These are phyloP conservation scores for Bujurquina vittata DNA, from an alignment of 2,113 vertebrate species.

Conservation along the genomic window DNA sequence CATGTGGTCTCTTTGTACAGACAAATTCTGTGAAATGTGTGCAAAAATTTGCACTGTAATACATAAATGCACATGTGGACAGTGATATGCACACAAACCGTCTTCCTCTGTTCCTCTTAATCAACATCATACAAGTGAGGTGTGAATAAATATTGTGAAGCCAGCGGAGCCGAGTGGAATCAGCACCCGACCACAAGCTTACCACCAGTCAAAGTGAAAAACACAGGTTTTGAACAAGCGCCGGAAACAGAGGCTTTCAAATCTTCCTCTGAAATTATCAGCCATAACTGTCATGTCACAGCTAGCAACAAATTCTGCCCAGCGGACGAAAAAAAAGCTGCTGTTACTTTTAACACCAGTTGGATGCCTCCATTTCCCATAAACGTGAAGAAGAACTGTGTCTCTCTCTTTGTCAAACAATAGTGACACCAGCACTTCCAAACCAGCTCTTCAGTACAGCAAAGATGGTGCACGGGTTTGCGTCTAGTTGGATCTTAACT, in stretches of 20 bases:
- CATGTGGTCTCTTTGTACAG: slow-evolving; percentile 3
- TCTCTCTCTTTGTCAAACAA: no score
- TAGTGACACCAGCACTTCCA: no score
- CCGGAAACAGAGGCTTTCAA: background rate
- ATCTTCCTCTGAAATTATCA: background rate
- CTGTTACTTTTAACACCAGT: background rate
- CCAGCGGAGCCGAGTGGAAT: background rate
- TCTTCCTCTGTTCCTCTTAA: slow-evolving; percentile 10
- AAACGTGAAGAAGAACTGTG: background rate
- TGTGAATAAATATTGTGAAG: background rate
- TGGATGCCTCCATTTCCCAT: no score
- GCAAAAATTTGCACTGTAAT: slow-evolving; percentile 27
- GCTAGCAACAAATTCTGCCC: background rate
- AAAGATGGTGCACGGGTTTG: no score
- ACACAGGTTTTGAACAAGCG: slow-evolving; percentile 65
- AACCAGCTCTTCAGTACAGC: no score
- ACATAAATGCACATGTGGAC: slow-evolving; percentile 26
- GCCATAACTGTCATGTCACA: slow-evolving; percentile 54
- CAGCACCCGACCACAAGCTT: slow-evolving; percentile 45
- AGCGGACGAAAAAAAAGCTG: background rate
- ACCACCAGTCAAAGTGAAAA: slow-evolving; percentile 75
- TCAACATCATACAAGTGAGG: slow-evolving; percentile 21
- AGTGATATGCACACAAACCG: background rate
- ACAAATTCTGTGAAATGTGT: slow-evolving; percentile 19
- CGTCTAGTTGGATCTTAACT: no score